Percentiles rank a stretch among this genome's conserved stretches.
Conservation (phyloP, 2,797 vertebrate species). For the Epinephelus malabaricus region DNA sequence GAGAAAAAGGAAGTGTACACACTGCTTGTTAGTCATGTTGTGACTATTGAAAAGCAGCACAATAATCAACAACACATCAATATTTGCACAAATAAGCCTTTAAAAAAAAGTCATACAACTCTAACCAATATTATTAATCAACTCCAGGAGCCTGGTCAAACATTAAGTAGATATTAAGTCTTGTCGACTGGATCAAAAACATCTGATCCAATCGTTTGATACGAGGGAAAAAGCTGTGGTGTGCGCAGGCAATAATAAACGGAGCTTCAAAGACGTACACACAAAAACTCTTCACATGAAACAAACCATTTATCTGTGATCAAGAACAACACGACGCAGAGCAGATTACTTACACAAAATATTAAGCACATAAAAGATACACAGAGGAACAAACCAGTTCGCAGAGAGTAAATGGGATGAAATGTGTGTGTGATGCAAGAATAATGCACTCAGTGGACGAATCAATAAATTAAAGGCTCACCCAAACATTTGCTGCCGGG, state of each 20-base stretch:
- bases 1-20: background rate
- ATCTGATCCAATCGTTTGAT: constrained; percentile 20
- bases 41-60: background rate
- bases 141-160: background rate
- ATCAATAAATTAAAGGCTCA: background rate
- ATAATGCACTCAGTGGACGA: background rate
- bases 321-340: background rate
- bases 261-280: background rate
- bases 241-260: constrained; percentile 1
- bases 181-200: constrained; percentile 12
- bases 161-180: background rate
- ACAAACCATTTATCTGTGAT: constrained; percentile 24
- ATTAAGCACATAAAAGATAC: constrained; percentile 5
- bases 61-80: constrained; percentile 2
- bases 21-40: background rate
- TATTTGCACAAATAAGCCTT: background rate
- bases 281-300: constrained; percentile 12
- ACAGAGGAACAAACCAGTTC: constrained; percentile 5
- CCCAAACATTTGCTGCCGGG: background rate
- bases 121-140: background rate
- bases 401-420: constrained; percentile 8
- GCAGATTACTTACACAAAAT: constrained; percentile 6
- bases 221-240: background rate
- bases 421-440: background rate
- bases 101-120: background rate